Conservation (phyloP, 2,113 vertebrate species). For the Engraulis encrasicolus region DNA sequence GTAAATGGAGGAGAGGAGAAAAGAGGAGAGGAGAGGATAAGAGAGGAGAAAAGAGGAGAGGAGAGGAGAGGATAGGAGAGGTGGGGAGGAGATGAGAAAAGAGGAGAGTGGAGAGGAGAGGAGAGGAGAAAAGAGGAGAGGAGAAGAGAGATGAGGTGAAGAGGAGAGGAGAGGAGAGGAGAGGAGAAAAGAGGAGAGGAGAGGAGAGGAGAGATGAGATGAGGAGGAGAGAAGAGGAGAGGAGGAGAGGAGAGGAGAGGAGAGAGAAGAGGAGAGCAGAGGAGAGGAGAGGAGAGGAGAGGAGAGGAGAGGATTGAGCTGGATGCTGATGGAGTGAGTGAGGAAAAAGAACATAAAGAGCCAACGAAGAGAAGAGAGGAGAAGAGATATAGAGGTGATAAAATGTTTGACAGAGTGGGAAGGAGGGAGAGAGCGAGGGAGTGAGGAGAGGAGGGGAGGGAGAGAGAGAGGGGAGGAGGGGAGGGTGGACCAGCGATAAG, state of each 20-base stretch:
- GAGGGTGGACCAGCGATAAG: not conserved
- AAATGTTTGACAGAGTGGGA: conserved; percentile 24
- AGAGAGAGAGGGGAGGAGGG: conserved; percentile 1
- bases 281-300: not conserved
- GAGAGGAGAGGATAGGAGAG: not conserved
- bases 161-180: too few species aligned
- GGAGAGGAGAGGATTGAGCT: not conserved
- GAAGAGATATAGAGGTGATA: not conserved
- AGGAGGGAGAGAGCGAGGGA: not conserved
- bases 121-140: not conserved
- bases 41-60: not conserved
- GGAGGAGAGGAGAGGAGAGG: not conserved
- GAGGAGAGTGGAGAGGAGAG: not conserved
- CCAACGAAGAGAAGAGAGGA: not conserved
- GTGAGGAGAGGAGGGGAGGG: not conserved
- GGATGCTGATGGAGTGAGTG: too few species aligned
- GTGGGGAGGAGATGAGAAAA: too few species aligned
- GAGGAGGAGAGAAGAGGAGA: conserved; percentile 35
- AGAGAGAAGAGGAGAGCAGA: not conserved
- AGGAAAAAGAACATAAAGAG: not conserved
- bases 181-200: not conserved
- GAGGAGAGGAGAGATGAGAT: conserved; percentile 26
- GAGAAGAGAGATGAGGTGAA: too few species aligned
- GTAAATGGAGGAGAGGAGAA: not conserved
- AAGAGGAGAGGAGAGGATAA: not conserved